Conservation (phyloP, 2,113 vertebrate species). For the Peromyscus californicus region DNA sequence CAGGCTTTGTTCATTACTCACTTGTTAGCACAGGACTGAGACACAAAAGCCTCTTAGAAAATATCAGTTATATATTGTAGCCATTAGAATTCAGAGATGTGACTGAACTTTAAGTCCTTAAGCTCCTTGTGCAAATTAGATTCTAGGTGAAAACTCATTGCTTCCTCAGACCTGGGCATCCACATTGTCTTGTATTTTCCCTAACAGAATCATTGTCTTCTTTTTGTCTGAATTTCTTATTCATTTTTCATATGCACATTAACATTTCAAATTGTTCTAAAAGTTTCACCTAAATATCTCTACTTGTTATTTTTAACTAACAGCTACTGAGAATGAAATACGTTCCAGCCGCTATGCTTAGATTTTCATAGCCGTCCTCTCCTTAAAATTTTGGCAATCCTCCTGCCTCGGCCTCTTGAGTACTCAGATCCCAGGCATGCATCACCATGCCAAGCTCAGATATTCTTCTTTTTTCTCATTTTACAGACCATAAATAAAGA, state of each 20-base stretch:
- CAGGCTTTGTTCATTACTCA: background rate
- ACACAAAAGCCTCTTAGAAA: background rate
- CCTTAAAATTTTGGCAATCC: background rate
- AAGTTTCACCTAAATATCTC: conserved; percentile 6
- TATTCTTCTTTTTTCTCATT: background rate
- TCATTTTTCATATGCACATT: background rate
- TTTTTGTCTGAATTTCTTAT: background rate
- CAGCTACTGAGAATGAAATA: background rate
- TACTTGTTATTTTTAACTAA: background rate
- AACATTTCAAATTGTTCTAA: background rate
- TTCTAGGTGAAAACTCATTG: background rate
- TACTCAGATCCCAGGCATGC: background rate
- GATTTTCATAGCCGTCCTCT: background rate
- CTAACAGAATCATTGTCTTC: background rate
- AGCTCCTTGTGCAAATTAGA: background rate
- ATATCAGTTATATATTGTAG: background rate
- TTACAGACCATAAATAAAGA: background rate
- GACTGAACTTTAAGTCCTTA: background rate
- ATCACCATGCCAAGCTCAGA: background rate
- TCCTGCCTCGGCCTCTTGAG: too few species aligned
- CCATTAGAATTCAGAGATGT: background rate
- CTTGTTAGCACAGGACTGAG: background rate
- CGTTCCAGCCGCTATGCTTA: background rate
- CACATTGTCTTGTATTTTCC: background rate
- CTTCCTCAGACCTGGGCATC: background rate